Evolutionary conservation across 2,888 invertebrate genomes (phyloP), one percentile per base, ranked within the genome.

Genomic region (Drosophila crucigera): DNA sequence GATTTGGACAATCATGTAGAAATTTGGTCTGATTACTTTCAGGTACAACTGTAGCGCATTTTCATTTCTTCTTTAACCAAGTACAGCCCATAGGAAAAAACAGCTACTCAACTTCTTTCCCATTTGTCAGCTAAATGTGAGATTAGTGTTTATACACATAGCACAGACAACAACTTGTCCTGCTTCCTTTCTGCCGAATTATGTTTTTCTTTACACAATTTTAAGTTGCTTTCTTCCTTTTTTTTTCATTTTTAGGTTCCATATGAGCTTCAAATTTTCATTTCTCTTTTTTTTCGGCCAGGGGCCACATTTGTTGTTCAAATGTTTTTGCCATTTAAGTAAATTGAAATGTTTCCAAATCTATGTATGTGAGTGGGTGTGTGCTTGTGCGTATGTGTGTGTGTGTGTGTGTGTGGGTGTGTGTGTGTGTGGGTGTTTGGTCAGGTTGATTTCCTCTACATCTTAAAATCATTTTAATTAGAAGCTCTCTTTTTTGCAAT

Each of bases 381-480:
- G 49, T 60, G 39, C 16, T 25, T 67, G 55, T 55, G 33, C 60
- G 41, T 10, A 25, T 55, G n/a, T 65, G 66, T 43, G 54, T 55
- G 10, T 58, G 25, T 19, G 25, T 54, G 19, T 68, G 54, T 53
- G 31, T 11, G 33, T 63, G 35, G 67, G 58, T 53, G 31, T 11
- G 33, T 63, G 35, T 7, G 61, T 43, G 54, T 53, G 22, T 22
- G 14, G 28, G 28, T 28, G 28, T 68, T 68, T 68, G 68, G 76
- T 41, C 70, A 62, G 49, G 43, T 19, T 55, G 47, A 52, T 52
- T 50, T 56, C 30, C 54, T 65, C 71, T 80, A 71, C 76, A 78
- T 83, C 82, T 75, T 68, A 73, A 80, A 78, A 83, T 67, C 66
- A 80, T 80, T 89, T 87, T 89, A 84, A 84, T 84, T 76, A 81